Percentiles rank a stretch among this genome's conserved stretches.
Conservation (phyloP, 2,797 vertebrate species). For the Macrochelys suwanniensis region DNA sequence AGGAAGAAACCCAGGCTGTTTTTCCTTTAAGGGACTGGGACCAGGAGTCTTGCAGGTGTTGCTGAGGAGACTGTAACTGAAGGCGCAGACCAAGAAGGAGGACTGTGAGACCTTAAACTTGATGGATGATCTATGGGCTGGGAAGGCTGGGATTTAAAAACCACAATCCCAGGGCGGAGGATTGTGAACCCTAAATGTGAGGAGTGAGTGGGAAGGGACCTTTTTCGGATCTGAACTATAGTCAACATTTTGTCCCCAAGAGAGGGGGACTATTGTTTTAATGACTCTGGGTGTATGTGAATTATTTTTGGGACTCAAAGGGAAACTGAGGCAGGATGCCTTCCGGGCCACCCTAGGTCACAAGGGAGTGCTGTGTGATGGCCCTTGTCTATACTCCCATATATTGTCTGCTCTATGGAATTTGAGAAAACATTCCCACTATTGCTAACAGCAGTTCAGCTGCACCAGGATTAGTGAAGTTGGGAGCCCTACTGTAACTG, state of each 20-base stretch:
- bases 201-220: not conserved
- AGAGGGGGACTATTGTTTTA: not conserved
- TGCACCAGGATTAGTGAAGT: not conserved
- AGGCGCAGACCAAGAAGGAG: not conserved
- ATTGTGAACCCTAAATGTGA: not conserved
- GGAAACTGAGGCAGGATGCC: not conserved
- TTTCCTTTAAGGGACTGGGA: not conserved
- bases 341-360: not conserved
- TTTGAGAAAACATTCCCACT: fast-evolving
- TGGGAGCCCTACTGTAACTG: not conserved
- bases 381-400: not conserved
- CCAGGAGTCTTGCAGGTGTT: not conserved
- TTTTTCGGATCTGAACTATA: not conserved
- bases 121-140: not conserved
- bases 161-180: not conserved
- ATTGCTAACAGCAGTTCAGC: not conserved
- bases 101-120: not conserved
- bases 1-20: not conserved
- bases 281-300: not conserved
- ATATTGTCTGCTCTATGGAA: not conserved
- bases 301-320: not conserved
- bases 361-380: not conserved
- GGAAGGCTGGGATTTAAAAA: not conserved
- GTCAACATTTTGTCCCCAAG: not conserved
- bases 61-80: not conserved